A percentile compares a stretch with the other conserved stretches of the same genome.
phyloP scores from a whole-genome alignment of 1,140 invertebrate genomes.

The Trichonephila inaurata region DNA sequence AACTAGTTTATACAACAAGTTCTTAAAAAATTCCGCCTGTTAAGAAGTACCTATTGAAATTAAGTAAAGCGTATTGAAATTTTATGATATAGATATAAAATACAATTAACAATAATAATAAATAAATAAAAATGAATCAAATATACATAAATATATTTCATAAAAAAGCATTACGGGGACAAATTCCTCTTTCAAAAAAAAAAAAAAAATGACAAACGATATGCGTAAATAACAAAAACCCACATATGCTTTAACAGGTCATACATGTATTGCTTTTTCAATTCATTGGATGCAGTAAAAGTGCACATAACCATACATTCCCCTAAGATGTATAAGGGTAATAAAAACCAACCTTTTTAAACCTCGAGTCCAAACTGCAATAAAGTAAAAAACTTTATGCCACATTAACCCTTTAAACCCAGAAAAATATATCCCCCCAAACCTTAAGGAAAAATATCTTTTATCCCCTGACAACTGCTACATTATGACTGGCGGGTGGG shows the following conservation, averaged over 20 bases:
- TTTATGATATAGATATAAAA: too few relatives aligned
- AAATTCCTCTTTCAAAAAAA: not conserved
- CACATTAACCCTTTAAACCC: slow-evolving; percentile 30
- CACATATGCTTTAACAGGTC: not conserved
- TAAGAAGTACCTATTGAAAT: too few relatives aligned
- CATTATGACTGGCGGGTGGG: not conserved
- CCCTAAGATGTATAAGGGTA: not conserved
- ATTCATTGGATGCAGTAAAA: not conserved
- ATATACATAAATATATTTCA: not conserved
- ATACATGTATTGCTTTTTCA: not conserved
- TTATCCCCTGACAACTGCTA: not conserved
- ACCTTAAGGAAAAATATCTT: not conserved
- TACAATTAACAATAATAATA: too few relatives aligned
- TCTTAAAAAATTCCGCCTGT: too few relatives aligned
- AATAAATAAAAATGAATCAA: too few relatives aligned
- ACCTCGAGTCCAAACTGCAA: not conserved
- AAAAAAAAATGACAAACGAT: not conserved
- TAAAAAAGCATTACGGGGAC: not conserved
- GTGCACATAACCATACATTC: not conserved
- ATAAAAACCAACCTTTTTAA: slow-evolving; percentile 2
- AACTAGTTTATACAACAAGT: too few relatives aligned
- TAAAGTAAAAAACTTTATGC: not conserved
- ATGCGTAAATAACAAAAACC: not conserved
- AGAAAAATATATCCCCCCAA: not conserved
- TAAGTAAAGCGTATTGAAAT: too few relatives aligned